Base-by-base conservation (phyloP, 2,888 invertebrate species). In the Tholera decimalis region DNA sequence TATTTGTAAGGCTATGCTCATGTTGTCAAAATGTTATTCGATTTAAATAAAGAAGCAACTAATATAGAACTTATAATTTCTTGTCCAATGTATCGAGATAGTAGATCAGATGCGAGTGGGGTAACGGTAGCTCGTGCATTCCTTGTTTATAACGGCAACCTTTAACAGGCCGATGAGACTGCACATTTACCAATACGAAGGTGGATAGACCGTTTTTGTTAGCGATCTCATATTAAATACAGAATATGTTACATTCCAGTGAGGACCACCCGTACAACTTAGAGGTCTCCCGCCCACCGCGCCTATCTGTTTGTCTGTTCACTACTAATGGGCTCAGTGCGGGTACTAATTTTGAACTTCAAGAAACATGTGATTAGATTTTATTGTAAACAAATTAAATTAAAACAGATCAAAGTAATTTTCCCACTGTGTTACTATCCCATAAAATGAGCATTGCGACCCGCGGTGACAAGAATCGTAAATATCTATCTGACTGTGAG, bases 41-140 rank as follows among this genome's bases (percentile, higher is more conserved):
- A n/a, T 56, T 67, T 37, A 44, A 18, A 65, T 70, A 61, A 62
- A 56, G 55, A 46, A 54, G n/a, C 11, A 50, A 62, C 54, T 70
- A 76, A 78, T 76, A 59, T 68, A 72, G 50, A 65, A 69, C 62
- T 56, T 82, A 78, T 78, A 75, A 83, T 82, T 86, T 84, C 83
- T 80, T 85, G 68, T 77, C 80, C 59, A 80, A 82, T 83, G 79
- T 83, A 85, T 85, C 82, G 77, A 60, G 57, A 71, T 86, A 87
- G 82, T 89, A 84, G 85, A 86, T 87, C 86, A 83, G 82, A 80
- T 83, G 75, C 67, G 60, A 79, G 79, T 68, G 70, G 67, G 74
- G 81, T 90, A 90, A 90, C 90, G 86, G 89, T 85, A 60, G 58
- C 59, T 60, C 54, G 61, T 82, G 81, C 87, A 87, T 89, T 88